These are phyloP conservation scores for Crocuta crocuta DNA, from an alignment of 2,113 vertebrate genomes.

Conservation along the genomic window DNA sequence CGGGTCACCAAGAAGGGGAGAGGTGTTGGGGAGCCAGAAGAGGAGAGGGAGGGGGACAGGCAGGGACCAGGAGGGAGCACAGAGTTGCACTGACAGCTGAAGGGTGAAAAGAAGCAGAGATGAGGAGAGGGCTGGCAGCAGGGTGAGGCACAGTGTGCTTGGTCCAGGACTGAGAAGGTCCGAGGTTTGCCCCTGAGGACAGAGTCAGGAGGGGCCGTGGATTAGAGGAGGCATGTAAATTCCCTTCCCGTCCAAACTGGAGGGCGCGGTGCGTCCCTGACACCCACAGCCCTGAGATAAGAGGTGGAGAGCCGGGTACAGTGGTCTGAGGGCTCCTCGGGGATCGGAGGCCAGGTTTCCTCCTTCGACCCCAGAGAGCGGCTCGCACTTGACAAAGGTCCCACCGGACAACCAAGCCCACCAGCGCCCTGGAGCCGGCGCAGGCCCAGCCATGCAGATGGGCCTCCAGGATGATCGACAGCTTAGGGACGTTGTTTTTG, in stretches of 20 bases:
- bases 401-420: neutral
- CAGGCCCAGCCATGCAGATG: accelerated
- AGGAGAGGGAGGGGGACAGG: no score
- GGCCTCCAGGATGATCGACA: neutral
- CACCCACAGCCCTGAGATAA: neutral
- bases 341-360: neutral
- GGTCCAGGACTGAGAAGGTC: neutral
- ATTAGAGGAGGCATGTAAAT: neutral
- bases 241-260: neutral
- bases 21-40: no score
- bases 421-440: accelerated
- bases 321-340: neutral
- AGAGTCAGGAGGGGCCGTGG: neutral
- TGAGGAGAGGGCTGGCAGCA: neutral
- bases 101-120: neutral
- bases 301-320: neutral
- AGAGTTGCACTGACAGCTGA: neutral
- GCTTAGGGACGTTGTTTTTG: neutral
- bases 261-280: neutral
- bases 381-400: neutral
- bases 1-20: neutral
- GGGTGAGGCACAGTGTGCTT: neutral
- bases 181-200: neutral
- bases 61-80: neutral
- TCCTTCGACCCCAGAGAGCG: neutral